phyloP scores from a whole-genome alignment of 2,797 vertebrate species.

The Micromesistius poutassou region DNA sequence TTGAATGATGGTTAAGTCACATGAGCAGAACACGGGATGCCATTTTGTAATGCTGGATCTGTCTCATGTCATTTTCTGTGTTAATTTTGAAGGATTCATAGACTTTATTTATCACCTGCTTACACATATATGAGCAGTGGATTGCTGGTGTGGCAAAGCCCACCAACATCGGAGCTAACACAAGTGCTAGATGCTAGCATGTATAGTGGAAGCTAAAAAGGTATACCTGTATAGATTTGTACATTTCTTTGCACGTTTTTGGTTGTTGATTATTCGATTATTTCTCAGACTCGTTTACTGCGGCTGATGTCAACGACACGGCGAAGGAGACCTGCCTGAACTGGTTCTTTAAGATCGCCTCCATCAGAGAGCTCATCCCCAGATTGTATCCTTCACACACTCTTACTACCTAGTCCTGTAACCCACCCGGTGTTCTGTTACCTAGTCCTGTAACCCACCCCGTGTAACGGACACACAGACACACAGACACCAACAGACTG shows the following conservation, averaged over 20 bases:
- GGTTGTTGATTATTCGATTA: background rate
- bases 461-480: background rate
- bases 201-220: background rate
- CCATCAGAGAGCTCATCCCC: slow-evolving; percentile 95
- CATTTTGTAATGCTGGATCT: background rate
- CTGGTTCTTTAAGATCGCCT: slow-evolving; percentile 99
- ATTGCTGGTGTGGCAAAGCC: no score
- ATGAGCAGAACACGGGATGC: background rate
- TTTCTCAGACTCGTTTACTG: slow-evolving; percentile 82
- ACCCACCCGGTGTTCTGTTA: background rate
- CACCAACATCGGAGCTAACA: no score
- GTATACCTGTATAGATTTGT: background rate
- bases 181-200: background rate
- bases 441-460: background rate
- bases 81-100: background rate
- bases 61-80: background rate
- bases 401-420: background rate
- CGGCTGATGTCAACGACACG: slow-evolving; percentile 87
- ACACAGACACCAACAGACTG: background rate
- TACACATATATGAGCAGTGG: background rate
- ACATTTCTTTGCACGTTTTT: background rate
- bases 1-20: background rate
- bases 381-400: slow-evolving; percentile 86
- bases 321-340: slow-evolving; percentile 98
- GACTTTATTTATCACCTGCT: no score